Percentiles rank a stretch among this genome's conserved stretches.
phyloP scores from a whole-genome alignment of 2,797 vertebrate species.

The Anguilla anguilla region DNA sequence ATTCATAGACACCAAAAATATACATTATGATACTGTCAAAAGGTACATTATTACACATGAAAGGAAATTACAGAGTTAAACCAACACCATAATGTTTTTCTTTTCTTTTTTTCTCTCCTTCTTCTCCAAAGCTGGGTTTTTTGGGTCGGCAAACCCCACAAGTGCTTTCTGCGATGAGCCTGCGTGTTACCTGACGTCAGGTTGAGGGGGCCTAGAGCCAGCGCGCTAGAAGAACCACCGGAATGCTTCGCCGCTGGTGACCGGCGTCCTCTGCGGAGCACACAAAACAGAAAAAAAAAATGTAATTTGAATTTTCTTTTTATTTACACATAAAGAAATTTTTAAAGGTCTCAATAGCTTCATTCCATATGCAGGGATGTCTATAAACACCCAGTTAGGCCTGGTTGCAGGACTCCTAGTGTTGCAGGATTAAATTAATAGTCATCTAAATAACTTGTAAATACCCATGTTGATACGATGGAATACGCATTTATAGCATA shows the following conservation, averaged over 20 bases:
- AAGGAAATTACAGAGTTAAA: conserved; percentile 79
- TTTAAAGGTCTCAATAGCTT: neutral
- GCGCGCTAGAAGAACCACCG: conserved; percentile 97
- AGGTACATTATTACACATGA: conserved; percentile 98
- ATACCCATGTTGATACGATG: neutral
- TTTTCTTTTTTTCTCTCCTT: conserved; percentile 57
- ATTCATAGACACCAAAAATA: conserved; percentile 97
- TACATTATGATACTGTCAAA: conserved; percentile 95
- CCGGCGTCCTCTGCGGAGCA: conserved; percentile 88
- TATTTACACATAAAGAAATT: neutral
- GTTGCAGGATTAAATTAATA: neutral
- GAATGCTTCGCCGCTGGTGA: conserved; percentile 95
- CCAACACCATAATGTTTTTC: conserved; percentile 72
- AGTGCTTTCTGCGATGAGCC: conserved; percentile 88
- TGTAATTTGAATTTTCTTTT: neutral
- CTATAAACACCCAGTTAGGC: neutral
- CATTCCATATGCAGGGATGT: neutral
- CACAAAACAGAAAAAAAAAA: conserved; percentile 28
- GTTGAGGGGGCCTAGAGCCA: conserved; percentile 72
- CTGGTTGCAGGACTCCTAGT: neutral
- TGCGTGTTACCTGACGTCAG: conserved; percentile 81
- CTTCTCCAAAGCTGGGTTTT: conserved; percentile 76
- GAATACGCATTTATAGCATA: neutral
- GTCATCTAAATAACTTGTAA: neutral
- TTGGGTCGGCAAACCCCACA: conserved; percentile 57